Base-by-base conservation (phyloP, 1,140 invertebrate species). In the Drosophila pseudoananassae region DNA sequence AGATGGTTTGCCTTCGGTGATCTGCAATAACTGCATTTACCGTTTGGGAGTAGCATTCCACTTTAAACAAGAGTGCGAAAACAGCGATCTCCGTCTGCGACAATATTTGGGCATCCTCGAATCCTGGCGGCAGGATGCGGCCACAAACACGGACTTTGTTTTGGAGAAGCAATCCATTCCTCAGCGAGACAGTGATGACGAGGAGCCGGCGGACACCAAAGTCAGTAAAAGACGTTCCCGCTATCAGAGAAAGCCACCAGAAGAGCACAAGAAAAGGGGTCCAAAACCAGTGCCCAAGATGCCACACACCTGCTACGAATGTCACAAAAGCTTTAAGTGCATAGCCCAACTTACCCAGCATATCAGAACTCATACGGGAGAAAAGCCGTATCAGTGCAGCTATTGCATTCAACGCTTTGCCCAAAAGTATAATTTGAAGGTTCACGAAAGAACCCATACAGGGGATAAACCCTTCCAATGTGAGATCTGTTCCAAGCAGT, bases 381-480 rank as follows among this genome's bases (percentile, higher is more conserved):
- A 94, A 55, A 94, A 94, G 65, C 94, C 94, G 0, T 94, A 95
- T 79, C 92, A 92, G 0, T 98, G 97, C 82, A 93, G 93, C 53
- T 95, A 96, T 63, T 98, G 97, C 75, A 93, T 95, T 33, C 93
- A 96, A 68, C 93, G 95, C 6, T 98, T 98, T 91, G 95, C 96
- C 45, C 96, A 97, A 85, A 95, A 97, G 76, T 96, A 97, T 91
- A 97, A 97, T 90, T 92, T 97, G n/a, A 95, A 96, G 2, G 97
- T 97, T 78, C 97, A 98, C 79, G 93, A 97, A 79, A 92, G 96
- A 47, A 95, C 95, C 12, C 97, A 98, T 74, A 96, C 96, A 7
- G 96, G 96, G 4, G 95, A 96, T 68, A 94, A 96, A 78, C 96
- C 96, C 1, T 96, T 97, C 85, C 95, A 96, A 56, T 98, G 97